Evolutionary conservation across 2,888 invertebrate species (phyloP), one percentile per base, ranked within the genome.

Genomic region (Strigamia transsilvanica): DNA sequence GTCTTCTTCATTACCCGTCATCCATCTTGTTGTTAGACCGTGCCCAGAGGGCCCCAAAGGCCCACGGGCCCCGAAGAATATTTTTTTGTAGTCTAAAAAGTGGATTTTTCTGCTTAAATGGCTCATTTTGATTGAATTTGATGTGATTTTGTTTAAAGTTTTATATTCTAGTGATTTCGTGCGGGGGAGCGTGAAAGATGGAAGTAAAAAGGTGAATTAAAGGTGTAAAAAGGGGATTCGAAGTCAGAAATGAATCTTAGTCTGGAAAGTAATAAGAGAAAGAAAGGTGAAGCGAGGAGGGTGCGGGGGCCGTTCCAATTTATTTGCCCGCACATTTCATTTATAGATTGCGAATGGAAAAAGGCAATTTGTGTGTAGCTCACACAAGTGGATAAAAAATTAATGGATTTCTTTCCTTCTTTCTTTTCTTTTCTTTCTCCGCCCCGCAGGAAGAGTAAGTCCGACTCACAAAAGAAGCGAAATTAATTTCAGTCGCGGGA

Each of bases 281-380:
- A 23, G 61, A 61, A 61, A 23, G 61, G 61, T 61, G 61, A 61
- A 61, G 18, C 23, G 61, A 23, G 61, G 61, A 15, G 21, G 61
- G 61, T 21, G 61, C 18, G n/a, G 61, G 61, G 61, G 61, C 61
- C 10, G 61, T 61, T 61, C 61, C 61, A 61, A 61, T 61, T 61
- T 61, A 61, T 61, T 61, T 61, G 61, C 15, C 61, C 61, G 61
- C 61, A 61, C 61, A 61, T 61, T 61, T 61, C 61, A 61, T 61
- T 61, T 61, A 61, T 61, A 61, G 61, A 61, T 61, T 61, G 61
- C 61, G 61, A 61, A 61, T 61, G 61, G 61, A 61, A 61, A 61
- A 61, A 61, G 61, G 61, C 61, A 61, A 61, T 61, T 61, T 61
- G 61, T 61, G 61, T 61, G 61, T 61, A 61, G 61, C 61, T 61